Percentiles rank a stretch among this genome's conserved stretches.
Evolutionary conservation across 2,888 invertebrate species (phyloP).

Genomic region (Sarcophaga subvicina): DNA sequence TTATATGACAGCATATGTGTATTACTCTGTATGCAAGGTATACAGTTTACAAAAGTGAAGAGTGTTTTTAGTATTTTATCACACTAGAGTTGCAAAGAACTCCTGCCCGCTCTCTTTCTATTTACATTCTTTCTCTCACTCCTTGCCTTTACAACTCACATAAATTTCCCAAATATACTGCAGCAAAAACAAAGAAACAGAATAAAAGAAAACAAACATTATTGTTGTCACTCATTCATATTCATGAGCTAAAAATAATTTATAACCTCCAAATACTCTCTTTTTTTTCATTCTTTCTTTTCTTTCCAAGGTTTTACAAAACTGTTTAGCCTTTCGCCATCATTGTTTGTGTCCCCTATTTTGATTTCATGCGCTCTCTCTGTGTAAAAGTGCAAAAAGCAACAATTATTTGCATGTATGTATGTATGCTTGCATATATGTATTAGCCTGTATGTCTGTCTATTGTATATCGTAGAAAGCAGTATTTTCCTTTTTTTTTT

Average conservation of each 20-base stretch:
- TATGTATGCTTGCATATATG: not conserved
- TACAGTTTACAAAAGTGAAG: no score
- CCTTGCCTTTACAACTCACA: not conserved
- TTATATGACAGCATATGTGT: no score
- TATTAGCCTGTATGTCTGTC: not conserved
- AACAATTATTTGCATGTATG: not conserved
- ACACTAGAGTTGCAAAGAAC: no score
- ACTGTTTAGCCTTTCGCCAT: not conserved
- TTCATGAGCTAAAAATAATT: not conserved
- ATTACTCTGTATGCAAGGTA: no score
- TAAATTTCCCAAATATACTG: not conserved
- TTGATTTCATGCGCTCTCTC: not conserved
- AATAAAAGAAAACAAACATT: not conserved
- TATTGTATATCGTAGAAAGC: not conserved
- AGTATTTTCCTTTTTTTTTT: no score
- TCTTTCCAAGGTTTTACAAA: not conserved
- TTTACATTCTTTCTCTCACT: not conserved
- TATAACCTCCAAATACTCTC: not conserved
- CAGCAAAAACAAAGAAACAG: not conserved
- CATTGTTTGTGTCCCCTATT: not conserved
- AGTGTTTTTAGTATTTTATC: no score
- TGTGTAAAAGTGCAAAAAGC: not conserved
- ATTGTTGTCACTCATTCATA: not conserved
- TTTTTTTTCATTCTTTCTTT: no score
- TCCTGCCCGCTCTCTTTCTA: not conserved